These are phyloP conservation scores for Hyperoplus lanceolatus DNA, from an alignment of 2,797 vertebrate genomes.

Conservation along the genomic window DNA sequence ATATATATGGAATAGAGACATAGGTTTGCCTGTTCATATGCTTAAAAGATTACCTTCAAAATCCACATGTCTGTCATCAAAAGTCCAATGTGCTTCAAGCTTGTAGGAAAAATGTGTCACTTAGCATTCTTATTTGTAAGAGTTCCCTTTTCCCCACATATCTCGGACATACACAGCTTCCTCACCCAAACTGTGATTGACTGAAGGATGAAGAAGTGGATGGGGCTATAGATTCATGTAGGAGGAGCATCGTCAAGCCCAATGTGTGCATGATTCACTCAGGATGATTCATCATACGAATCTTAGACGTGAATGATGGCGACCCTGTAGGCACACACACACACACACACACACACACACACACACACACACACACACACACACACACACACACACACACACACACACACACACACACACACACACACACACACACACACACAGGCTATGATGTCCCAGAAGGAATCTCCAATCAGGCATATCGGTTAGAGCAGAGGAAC, in stretches of 20 bases:
- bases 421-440: slow-evolving; percentile 2
- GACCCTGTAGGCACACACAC: background rate
- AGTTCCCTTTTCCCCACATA: background rate
- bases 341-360: background rate
- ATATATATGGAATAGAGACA: background rate
- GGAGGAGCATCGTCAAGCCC: slow-evolving; percentile 55
- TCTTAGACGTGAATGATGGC: slow-evolving; percentile 57
- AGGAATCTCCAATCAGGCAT: slow-evolving; percentile 15
- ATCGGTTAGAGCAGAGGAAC: slow-evolving; percentile 4
- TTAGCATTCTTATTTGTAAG: slow-evolving; percentile 1
- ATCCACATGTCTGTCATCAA: background rate
- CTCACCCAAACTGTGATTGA: slow-evolving; percentile 29
- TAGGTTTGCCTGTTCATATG: background rate
- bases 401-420: too few species aligned
- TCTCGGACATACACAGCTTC: background rate
- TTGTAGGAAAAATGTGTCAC: slow-evolving; percentile 2
- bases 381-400: background rate
- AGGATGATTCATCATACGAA: slow-evolving; percentile 62
- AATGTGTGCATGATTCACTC: slow-evolving; percentile 77
- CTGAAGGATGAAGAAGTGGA: slow-evolving; percentile 7
- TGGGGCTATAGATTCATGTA: slow-evolving; percentile 33
- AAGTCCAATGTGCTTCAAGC: background rate
- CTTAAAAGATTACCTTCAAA: background rate
- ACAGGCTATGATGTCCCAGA: slow-evolving; percentile 7
- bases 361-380: background rate